A percentile compares a stretch with the other conserved stretches of the same genome.
phyloP scores from a whole-genome alignment of 2,888 invertebrate species.

The Limnephilus lunatus region DNA sequence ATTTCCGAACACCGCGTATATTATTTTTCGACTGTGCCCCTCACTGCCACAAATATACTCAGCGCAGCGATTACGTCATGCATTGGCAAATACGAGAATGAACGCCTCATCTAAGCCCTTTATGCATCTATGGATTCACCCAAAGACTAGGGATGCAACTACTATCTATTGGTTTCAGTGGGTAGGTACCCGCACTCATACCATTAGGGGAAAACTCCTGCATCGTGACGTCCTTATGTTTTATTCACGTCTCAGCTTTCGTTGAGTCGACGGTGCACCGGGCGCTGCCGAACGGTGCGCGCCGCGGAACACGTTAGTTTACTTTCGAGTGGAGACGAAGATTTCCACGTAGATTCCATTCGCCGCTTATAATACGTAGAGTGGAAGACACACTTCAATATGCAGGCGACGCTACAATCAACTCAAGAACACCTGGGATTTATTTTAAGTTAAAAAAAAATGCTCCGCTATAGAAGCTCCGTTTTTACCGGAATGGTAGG shows the following conservation, averaged over 20 bases:
- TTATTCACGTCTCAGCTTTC: constrained; percentile 41
- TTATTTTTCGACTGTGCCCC: background rate
- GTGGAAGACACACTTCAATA: background rate
- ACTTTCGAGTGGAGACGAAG: background rate
- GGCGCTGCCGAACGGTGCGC: background rate
- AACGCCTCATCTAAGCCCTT: background rate
- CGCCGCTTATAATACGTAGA: background rate
- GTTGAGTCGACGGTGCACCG: constrained; percentile 7
- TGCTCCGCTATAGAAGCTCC: too few species aligned
- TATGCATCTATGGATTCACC: background rate
- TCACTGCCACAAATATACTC: background rate
- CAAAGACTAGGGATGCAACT: background rate
- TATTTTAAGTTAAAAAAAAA: too few species aligned
- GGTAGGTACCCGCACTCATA: background rate
- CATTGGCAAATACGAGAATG: background rate
- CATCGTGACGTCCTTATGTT: constrained; percentile 36
- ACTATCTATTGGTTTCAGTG: background rate
- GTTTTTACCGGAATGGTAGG: too few species aligned
- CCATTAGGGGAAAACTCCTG: background rate
- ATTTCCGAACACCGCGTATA: too few species aligned
- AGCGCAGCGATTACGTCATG: background rate
- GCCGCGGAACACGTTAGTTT: background rate
- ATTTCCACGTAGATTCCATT: background rate
- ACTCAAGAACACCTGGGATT: too few species aligned
- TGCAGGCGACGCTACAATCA: constrained; percentile 1